Evolutionary conservation across 1,140 invertebrate genomes (phyloP).

Genomic region (Asobara japonica): DNA sequence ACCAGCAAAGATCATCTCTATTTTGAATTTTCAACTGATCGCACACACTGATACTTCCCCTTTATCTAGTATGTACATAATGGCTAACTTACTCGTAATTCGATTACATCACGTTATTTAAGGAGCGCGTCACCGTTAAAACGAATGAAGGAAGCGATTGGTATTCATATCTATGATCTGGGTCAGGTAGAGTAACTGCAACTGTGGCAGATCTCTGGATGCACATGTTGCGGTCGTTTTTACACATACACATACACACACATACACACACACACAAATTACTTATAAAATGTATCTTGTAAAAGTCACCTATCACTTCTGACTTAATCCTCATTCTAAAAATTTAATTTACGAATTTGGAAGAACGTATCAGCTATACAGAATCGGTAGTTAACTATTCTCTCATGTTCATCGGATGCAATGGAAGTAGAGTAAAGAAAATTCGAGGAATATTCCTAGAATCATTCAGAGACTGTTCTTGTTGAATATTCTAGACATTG

Average conservation of each 20-base stretch:
- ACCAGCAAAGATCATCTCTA: background rate
- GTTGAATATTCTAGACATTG: no score
- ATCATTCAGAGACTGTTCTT: no score
- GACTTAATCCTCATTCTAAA: no score
- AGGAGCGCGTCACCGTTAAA: slow-evolving; percentile 38
- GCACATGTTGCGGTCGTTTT: background rate
- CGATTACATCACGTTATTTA: slow-evolving; percentile 39
- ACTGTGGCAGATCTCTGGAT: background rate
- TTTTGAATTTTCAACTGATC: slow-evolving; percentile 21
- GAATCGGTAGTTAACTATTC: no score
- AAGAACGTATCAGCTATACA: no score
- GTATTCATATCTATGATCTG: slow-evolving; percentile 46
- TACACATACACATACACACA: background rate
- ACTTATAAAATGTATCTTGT: no score
- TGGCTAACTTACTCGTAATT: slow-evolving; percentile 32
- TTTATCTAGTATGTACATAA: slow-evolving; percentile 21
- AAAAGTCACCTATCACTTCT: no score
- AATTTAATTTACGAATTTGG: no score
- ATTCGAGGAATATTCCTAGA: no score
- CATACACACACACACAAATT: background rate
- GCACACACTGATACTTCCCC: slow-evolving; percentile 37
- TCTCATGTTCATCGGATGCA: no score
- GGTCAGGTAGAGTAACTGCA: slow-evolving; percentile 38
- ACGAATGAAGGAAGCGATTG: slow-evolving; percentile 45
- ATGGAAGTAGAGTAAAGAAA: no score